Conservation (phyloP, 2,797 vertebrate genomes). For the Percopsis omiscomaycus region DNA sequence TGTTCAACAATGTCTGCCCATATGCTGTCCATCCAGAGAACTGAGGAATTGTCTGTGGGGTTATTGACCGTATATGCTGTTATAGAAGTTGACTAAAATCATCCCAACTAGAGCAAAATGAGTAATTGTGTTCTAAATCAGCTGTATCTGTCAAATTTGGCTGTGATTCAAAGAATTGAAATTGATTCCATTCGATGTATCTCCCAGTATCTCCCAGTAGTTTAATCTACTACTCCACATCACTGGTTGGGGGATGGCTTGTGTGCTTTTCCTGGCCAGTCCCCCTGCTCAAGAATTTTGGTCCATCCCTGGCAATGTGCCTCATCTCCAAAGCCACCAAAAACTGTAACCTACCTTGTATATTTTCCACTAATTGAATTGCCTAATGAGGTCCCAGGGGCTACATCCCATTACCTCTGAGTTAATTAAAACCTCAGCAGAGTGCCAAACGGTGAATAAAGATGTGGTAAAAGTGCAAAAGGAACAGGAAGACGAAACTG, state of each 20-base stretch:
- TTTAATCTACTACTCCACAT: slow-evolving; percentile 3
- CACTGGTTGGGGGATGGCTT: slow-evolving; percentile 14
- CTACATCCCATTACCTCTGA: slow-evolving; percentile 81
- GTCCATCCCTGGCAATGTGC: slow-evolving; percentile 70
- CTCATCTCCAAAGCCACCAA: slow-evolving; percentile 75
- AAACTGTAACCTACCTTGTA: slow-evolving; percentile 79
- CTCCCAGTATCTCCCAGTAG: too few relatives aligned
- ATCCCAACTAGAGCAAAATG: too few relatives aligned
- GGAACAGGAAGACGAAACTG: slow-evolving; percentile 52
- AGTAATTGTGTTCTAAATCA: neutral
- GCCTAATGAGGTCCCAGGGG: slow-evolving; percentile 90
- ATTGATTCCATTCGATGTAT: too few relatives aligned
- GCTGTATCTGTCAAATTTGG: slow-evolving; percentile 3
- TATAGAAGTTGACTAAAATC: neutral
- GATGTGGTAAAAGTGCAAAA: slow-evolving; percentile 69
- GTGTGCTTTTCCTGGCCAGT: slow-evolving; percentile 43
- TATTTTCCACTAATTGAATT: slow-evolving; percentile 85
- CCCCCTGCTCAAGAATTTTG: slow-evolving; percentile 57
- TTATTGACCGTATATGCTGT: slow-evolving; percentile 10
- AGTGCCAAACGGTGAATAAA: slow-evolving; percentile 79
- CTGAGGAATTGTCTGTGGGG: slow-evolving; percentile 7
- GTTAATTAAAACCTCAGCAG: slow-evolving; percentile 79
- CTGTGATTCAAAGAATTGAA: too few relatives aligned
- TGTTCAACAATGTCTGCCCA: slow-evolving; percentile 42
- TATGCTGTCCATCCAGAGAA: slow-evolving; percentile 11